phyloP scores from a whole-genome alignment of 2,797 vertebrate species.

The Pseudomugil gertrudae region DNA sequence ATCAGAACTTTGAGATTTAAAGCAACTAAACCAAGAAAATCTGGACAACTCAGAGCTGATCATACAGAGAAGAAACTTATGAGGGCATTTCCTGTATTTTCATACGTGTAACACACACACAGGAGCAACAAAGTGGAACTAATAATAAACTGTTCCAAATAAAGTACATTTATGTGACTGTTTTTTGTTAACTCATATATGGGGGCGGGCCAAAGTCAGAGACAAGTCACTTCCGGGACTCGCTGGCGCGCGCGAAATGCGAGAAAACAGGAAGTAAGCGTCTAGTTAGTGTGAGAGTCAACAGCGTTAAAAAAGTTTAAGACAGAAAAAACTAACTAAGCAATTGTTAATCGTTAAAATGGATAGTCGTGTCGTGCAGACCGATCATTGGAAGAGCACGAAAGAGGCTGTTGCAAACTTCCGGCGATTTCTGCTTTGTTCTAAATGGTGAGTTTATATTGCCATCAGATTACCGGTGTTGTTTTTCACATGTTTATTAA shows the following conservation, averaged over 20 bases:
- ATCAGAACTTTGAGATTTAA: no score
- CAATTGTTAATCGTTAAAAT: constrained; percentile 30
- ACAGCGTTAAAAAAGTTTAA: fast-evolving
- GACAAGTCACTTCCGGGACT: constrained; percentile 37
- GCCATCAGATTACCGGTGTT: background rate
- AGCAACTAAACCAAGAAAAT: no score
- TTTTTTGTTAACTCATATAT: no score
- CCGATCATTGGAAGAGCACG: constrained; percentile 63
- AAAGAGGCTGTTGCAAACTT: constrained; percentile 72
- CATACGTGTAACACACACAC: no score
- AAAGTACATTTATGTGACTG: no score
- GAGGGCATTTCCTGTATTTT: no score
- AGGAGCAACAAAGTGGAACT: no score
- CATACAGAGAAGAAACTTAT: no score
- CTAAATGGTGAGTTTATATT: constrained; percentile 72
- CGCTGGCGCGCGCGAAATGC: constrained; percentile 65
- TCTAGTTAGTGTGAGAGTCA: background rate
- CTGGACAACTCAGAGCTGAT: no score
- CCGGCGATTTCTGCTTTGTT: constrained; percentile 73
- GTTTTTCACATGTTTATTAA: background rate
- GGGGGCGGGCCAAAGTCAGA: background rate
- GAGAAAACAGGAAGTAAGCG: constrained; percentile 30
- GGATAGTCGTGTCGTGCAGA: constrained; percentile 29
- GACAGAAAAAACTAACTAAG: background rate
- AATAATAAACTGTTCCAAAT: no score